Base-by-base conservation (phyloP, 2,888 invertebrate genomes). In the Cremastinae sp. region DNA sequence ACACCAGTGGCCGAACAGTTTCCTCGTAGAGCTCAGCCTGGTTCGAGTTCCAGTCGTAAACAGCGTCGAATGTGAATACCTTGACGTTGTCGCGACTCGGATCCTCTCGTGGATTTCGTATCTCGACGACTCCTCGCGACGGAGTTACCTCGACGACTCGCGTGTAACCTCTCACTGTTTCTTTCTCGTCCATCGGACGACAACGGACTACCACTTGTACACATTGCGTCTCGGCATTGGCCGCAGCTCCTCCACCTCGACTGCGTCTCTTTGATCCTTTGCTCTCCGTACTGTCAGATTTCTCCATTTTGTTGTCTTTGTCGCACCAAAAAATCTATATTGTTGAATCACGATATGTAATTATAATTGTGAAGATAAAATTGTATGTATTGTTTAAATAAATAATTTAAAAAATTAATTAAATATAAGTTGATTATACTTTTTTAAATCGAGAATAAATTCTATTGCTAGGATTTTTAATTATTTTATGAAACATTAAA, bases 151-250 rank as follows among this genome's bases (percentile, higher is more conserved):
- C 94, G 66, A 99, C 97, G 82, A 96, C 95, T 88, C 95, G 94
- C 75, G 90, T 92, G 90, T 94, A 93, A 18, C 95, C 95, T 85
- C 94, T 93, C 41, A 92, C 90, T 41, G 92, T 92, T 91, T 99
- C 99, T 83, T 95, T 95, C 81, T 95, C 94, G 83, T 96, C 97
- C 91, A 99, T 94, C 43, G 99, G 99, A 68, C 99, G 94, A 91
- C 98, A 98, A 88, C 99, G 92, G 69, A 99, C 98, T 81, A 99
- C 96, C 79, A 99, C 99, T 91, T 98, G 97, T 75, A 99, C 98
- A 86, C 96, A 95, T 91, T 98, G 89, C 5, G 89, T 79, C 41
- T 86, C 87, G 1, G 71, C 68, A 45, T 77, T 82, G 80, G 51
- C 64, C 22, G 78, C 49, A 0, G 75, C 14, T 20, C 41, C 61